These are phyloP conservation scores for Malthinus seriepunctatus DNA, from an alignment of 2,888 invertebrate genomes.

Conservation along the genomic window DNA sequence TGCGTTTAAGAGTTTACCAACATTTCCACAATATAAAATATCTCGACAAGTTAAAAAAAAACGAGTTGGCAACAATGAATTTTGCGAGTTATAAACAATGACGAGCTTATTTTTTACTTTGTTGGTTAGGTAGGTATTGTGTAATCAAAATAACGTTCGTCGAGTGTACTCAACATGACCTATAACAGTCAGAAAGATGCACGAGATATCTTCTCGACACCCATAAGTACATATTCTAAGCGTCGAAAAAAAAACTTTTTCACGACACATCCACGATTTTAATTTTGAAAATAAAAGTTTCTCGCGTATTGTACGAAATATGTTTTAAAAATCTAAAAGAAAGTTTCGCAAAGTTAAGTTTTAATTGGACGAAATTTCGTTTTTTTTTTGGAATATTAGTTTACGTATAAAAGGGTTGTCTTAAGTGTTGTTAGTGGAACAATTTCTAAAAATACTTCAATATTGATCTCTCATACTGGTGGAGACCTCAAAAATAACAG, in stretches of 20 bases:
- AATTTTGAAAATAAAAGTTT: neutral
- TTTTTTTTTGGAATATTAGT: no score
- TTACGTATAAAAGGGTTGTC: no score
- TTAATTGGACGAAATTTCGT: no score
- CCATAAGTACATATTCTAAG: neutral
- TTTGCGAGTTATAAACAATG: constrained; percentile 7
- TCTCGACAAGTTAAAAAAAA: neutral
- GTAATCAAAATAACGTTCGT: constrained; percentile 14
- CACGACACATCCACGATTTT: no score
- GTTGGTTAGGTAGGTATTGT: neutral
- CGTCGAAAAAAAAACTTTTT: no score
- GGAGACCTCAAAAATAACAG: no score
- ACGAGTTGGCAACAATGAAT: neutral
- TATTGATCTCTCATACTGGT: no score
- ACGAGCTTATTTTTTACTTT: neutral
- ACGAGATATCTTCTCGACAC: constrained; percentile 6
- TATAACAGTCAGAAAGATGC: constrained; percentile 17
- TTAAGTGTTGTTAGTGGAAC: no score
- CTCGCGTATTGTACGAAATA: neutral
- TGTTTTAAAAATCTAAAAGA: neutral
- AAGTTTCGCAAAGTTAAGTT: neutral
- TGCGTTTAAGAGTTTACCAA: neutral
- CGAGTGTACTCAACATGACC: constrained; percentile 25
- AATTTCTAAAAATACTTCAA: no score
- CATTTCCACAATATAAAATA: constrained; percentile 12